Evolutionary conservation across 2,113 vertebrate species (phyloP).

Genomic region (Syrrhaptes paradoxus): DNA sequence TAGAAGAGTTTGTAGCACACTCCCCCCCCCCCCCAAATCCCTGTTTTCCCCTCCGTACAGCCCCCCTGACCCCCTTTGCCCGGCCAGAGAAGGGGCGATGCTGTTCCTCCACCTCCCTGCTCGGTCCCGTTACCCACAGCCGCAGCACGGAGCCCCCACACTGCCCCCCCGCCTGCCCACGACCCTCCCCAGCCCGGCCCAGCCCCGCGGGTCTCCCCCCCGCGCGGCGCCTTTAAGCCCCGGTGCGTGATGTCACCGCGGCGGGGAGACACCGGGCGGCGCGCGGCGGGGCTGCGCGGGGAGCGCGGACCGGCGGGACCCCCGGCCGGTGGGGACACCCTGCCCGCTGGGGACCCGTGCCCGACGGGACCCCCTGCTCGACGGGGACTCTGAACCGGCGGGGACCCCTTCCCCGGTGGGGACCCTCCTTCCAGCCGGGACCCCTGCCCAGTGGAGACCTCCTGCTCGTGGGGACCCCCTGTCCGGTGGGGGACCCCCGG

Average conservation of each 20-base stretch:
- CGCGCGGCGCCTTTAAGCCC: not conserved
- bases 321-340: not conserved
- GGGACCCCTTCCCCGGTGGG: not conserved
- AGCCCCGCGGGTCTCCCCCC: not conserved
- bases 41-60: rapidly evolving
- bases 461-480: not conserved
- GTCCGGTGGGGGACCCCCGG: no score
- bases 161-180: not conserved
- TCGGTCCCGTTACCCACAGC: not conserved
- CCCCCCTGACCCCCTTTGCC: no score
- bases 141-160: no score
- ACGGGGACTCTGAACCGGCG: no score
- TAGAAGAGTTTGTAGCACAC: not conserved
- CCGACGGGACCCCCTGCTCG: not conserved
- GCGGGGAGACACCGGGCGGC: not conserved
- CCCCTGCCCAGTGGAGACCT: not conserved
- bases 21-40: not conserved
- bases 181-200: not conserved
- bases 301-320: not conserved
- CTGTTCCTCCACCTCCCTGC: not conserved
- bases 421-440: no score
- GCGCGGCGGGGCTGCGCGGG: not conserved
- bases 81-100: no score
- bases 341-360: no score
- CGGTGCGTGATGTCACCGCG: not conserved